Evolutionary conservation across 1,140 invertebrate species (phyloP).

Genomic region (Zaprionus lachaisei): DNA sequence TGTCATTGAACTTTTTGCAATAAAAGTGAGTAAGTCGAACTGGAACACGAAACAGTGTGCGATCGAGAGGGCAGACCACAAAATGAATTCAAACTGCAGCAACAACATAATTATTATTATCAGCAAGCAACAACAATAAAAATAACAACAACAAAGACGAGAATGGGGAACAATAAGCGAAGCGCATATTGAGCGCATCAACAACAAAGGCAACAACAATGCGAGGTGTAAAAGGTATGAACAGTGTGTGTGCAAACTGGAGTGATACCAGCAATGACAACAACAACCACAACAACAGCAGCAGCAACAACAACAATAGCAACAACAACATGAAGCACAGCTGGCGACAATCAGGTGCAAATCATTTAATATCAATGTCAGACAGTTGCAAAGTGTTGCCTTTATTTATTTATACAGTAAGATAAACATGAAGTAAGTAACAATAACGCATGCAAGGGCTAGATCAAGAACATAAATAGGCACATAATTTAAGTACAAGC

Average conservation of each 20-base stretch:
- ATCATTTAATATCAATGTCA: conserved; percentile 24
- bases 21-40: conserved; percentile 60
- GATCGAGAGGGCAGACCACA: conserved; percentile 20
- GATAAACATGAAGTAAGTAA: neutral
- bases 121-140: conserved; percentile 23
- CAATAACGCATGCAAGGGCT: neutral
- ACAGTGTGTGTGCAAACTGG: conserved; percentile 1
- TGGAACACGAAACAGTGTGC: conserved; percentile 39
- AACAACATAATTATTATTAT: conserved; percentile 43
- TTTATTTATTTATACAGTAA: neutral
- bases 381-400: conserved; percentile 26
- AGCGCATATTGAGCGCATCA: conserved; percentile 43
- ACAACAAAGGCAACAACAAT: conserved; percentile 20
- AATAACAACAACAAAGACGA: conserved; percentile 5
- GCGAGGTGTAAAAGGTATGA: conserved; percentile 2
- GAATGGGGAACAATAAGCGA: conserved; percentile 34
- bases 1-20: conserved; percentile 80
- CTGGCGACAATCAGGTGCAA: conserved; percentile 27
- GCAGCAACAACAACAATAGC: conserved; percentile 11
- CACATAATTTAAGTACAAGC: too few relatives aligned
- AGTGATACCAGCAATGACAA: conserved; percentile 8
- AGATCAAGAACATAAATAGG: too few relatives aligned
- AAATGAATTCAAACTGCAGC: conserved; percentile 24
- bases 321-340: conserved; percentile 9
- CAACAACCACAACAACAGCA: conserved; percentile 1